Base-by-base conservation (phyloP, 2,888 invertebrate species). In the Melanostoma mellinum region DNA sequence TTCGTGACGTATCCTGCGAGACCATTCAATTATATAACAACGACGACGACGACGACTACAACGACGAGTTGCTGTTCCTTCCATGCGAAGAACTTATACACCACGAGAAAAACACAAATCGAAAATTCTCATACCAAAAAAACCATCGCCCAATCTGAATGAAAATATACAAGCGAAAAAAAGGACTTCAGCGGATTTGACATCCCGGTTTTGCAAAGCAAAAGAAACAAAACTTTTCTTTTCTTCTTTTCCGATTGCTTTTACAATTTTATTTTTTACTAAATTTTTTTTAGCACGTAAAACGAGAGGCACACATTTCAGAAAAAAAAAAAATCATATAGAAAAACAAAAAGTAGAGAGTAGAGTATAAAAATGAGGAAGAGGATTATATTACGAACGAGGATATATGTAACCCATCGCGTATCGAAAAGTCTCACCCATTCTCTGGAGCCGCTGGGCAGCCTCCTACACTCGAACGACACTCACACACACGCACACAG, bases 341-440 rank as follows among this genome's bases (percentile, higher is more conserved):
- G 20, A 76, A 69, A 40, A 3, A 38, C 44, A 32, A 55, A 36
- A 35, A 38, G 40, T 10, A 60, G 46, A 20, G 20, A 20, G 33
- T 33, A 52, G 9, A 40, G 20, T 20, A 20, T 20, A 56, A 42
- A 63, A 52, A 52, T 33, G n/a, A 82, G 50, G 44, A 69, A 53
- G 42, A 73, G 55, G 56, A 82, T 61, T 76, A 71, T 72, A 68
- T 82, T 63, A 78, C 82, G 52, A 82, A 73, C 20, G 20, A 20
- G 20, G 20, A 20, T 63, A 82, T 73, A 82, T 78, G 78, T 78
- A 82, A 73, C 63, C 72, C 78, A 82, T 73, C 68, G 73, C 73
- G 78, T 78, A 73, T 74, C 65, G 82, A 58, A 69, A 69, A 82
- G 78, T 82, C 82, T 78, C 73, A 78, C 73, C 82, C 82, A 82